Conservation (phyloP, 2,888 invertebrate genomes). For the Agrypnus murinus region DNA sequence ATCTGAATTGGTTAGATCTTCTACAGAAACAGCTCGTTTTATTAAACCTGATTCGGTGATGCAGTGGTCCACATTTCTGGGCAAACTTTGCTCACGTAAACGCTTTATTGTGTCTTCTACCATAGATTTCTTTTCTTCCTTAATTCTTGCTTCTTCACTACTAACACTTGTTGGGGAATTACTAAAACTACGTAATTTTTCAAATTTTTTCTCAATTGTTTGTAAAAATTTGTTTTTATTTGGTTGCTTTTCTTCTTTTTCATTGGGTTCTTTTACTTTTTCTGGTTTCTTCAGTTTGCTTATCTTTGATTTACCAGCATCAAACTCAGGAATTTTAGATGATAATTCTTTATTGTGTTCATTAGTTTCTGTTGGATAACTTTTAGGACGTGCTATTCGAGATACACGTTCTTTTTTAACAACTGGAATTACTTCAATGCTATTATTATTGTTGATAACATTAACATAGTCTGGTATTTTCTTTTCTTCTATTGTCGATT, state of each 20-base stretch:
- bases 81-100: conserved; percentile 80
- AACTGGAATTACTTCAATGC: conserved; percentile 39
- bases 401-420: conserved; percentile 69
- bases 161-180: conserved; percentile 68
- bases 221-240: conserved; percentile 78
- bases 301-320: conserved; percentile 70
- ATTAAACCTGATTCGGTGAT: conserved; percentile 80
- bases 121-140: conserved; percentile 69
- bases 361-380: conserved; percentile 73
- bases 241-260: conserved; percentile 59
- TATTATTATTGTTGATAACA: conserved; percentile 52
- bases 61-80: conserved; percentile 71
- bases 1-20: conserved; percentile 75
- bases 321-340: conserved; percentile 60
- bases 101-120: conserved; percentile 75
- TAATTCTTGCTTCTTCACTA: conserved; percentile 65
- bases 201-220: conserved; percentile 85
- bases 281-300: conserved; percentile 56
- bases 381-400: conserved; percentile 74
- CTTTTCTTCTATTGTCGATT: conserved; percentile 39
- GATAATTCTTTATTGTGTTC: conserved; percentile 58
- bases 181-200: conserved; percentile 75
- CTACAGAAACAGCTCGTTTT: conserved; percentile 83
- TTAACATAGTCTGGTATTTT: conserved; percentile 63
- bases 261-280: conserved; percentile 30